Evolutionary conservation across 2,797 vertebrate species (phyloP).

Genomic region (Sphenopsis melanotis): DNA sequence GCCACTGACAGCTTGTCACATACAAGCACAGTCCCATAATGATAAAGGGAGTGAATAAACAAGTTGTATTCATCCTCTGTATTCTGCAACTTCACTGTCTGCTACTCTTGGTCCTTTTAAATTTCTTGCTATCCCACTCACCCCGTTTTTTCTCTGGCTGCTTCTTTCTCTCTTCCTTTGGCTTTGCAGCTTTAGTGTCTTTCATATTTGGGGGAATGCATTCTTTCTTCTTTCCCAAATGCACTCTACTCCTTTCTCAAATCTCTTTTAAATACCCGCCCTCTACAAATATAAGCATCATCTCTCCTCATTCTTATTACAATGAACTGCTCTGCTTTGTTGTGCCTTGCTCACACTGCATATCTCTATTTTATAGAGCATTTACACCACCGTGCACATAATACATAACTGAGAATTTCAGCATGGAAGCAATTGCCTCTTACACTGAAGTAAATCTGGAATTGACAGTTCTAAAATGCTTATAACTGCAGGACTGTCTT

Average conservation of each 20-base stretch:
- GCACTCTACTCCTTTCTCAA: background rate
- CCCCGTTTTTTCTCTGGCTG: background rate
- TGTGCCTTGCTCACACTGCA: background rate
- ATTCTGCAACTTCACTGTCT: background rate
- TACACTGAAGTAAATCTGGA: conserved; percentile 49
- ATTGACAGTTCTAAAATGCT: conserved; percentile 67
- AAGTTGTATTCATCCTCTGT: background rate
- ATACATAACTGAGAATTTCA: conserved; percentile 1
- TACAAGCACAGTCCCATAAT: background rate
- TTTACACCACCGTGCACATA: background rate
- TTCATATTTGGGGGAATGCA: background rate
- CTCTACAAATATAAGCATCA: background rate
- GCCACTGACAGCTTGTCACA: background rate
- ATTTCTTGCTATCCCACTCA: background rate
- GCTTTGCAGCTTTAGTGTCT: background rate
- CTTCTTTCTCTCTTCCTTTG: background rate
- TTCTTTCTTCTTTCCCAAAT: background rate
- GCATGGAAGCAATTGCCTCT: conserved; percentile 42
- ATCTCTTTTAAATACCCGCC: background rate
- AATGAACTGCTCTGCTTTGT: background rate
- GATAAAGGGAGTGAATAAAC: background rate
- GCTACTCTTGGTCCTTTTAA: background rate
- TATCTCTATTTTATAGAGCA: conserved; percentile 24
- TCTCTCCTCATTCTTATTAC: background rate
- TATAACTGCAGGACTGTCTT: conserved; percentile 63